These are phyloP conservation scores for Rhingia rostrata DNA, from an alignment of 2,888 invertebrate species.

Conservation along the genomic window DNA sequence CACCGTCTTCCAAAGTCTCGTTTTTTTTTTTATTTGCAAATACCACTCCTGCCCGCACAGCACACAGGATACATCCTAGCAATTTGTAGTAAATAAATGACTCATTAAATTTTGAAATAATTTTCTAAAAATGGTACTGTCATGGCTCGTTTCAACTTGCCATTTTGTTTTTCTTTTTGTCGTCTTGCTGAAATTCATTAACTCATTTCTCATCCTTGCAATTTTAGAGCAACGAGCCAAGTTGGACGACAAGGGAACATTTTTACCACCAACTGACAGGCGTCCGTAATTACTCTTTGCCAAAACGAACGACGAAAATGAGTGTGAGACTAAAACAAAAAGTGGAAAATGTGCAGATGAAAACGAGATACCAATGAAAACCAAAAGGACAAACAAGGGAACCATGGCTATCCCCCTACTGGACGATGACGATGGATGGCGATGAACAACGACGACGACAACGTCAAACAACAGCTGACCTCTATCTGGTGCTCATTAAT, in stretches of 20 bases:
- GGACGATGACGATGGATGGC: neutral
- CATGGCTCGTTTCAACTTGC: neutral
- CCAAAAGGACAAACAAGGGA: slow-evolving; percentile 27
- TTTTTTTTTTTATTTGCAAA: too few relatives aligned
- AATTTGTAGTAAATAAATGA: too few relatives aligned
- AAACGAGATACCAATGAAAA: slow-evolving; percentile 23
- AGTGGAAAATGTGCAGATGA: slow-evolving; percentile 17
- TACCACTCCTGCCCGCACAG: too few relatives aligned
- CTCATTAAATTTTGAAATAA: neutral
- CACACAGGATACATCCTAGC: too few relatives aligned
- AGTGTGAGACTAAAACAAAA: slow-evolving; percentile 19
- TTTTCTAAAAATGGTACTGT: neutral
- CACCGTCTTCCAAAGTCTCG: too few relatives aligned
- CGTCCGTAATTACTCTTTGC: slow-evolving; percentile 36
- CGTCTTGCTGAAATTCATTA: neutral
- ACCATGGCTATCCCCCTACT: slow-evolving; percentile 12
- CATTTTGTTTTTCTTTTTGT: neutral
- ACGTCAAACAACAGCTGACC: slow-evolving; percentile 50
- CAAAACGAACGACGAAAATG: slow-evolving; percentile 7
- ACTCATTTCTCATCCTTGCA: neutral
- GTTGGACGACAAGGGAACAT: neutral
- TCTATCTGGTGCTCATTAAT: slow-evolving; percentile 65
- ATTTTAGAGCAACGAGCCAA: neutral
- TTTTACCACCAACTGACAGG: slow-evolving; percentile 23
- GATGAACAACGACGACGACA: slow-evolving; percentile 18